Conservation (phyloP, 2,797 vertebrate species). For the Alosa sapidissima region DNA sequence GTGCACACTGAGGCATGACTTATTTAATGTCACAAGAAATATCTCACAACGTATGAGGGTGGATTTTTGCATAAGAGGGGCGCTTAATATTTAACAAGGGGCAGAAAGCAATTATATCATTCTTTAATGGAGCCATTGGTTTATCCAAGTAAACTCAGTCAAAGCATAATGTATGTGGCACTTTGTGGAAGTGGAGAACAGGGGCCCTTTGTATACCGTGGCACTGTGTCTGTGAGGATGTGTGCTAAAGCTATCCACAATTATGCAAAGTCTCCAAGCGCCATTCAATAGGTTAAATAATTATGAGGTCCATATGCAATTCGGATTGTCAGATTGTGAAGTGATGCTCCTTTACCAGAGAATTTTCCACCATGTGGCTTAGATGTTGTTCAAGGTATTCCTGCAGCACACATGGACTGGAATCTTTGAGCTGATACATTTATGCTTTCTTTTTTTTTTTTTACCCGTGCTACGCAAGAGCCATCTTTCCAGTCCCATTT, state of each 20-base stretch:
- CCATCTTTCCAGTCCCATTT: background rate
- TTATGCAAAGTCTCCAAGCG: background rate
- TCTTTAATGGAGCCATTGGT: slow-evolving; percentile 56
- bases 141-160: slow-evolving; percentile 56
- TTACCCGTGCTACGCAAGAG: background rate
- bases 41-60: slow-evolving; percentile 50
- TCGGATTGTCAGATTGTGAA: background rate
- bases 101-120: slow-evolving; percentile 59
- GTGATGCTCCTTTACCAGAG: background rate
- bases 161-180: slow-evolving; percentile 36
- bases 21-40: slow-evolving; percentile 57
- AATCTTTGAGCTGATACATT: background rate
- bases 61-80: slow-evolving; percentile 54
- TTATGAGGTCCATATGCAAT: slow-evolving; percentile 17
- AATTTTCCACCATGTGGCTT: background rate
- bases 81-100: slow-evolving; percentile 63
- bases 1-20: slow-evolving; percentile 59
- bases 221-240: slow-evolving; percentile 21
- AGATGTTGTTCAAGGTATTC: slow-evolving; percentile 16
- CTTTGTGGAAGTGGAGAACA: slow-evolving; percentile 19
- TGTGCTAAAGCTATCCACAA: background rate
- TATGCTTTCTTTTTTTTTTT: background rate
- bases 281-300: slow-evolving; percentile 12
- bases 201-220: background rate
- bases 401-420: background rate